A percentile compares a stretch with the other conserved stretches of the same genome.
Conservation (phyloP, 92 coral and sea anemone genomes). For the Porites evermanni region DNA sequence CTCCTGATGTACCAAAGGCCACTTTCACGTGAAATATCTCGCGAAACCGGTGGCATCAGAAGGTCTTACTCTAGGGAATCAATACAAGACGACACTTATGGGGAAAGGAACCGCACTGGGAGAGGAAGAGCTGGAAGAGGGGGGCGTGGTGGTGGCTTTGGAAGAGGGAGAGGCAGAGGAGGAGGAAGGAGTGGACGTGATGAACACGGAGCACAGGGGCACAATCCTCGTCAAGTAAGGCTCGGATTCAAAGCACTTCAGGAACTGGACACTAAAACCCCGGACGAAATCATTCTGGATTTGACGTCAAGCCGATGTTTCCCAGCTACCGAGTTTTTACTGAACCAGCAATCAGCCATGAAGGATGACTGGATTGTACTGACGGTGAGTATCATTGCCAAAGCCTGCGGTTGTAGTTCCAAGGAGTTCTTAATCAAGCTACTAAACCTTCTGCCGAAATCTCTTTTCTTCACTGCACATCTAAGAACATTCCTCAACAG, state of each 20-base stretch:
- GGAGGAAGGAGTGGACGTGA: slow-evolving; percentile 47
- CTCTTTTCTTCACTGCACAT: slow-evolving; percentile 64
- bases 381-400: slow-evolving; percentile 71
- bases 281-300: slow-evolving; percentile 82
- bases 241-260: slow-evolving; percentile 78
- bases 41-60: neutral
- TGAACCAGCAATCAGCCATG: slow-evolving; percentile 50
- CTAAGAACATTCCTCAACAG: slow-evolving; percentile 70
- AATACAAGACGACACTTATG: neutral
- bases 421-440: slow-evolving; percentile 54
- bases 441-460: slow-evolving; percentile 73
- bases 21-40: neutral
- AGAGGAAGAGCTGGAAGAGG: slow-evolving; percentile 14
- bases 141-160: slow-evolving; percentile 12
- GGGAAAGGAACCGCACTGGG: neutral
- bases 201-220: slow-evolving; percentile 9
- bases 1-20: neutral
- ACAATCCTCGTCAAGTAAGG: slow-evolving; percentile 35
- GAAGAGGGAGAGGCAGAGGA: slow-evolving; percentile 37
- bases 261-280: slow-evolving; percentile 65
- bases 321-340: slow-evolving; percentile 73
- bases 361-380: slow-evolving; percentile 69
- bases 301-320: slow-evolving; percentile 74
- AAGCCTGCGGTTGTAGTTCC: slow-evolving; percentile 78
- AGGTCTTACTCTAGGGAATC: neutral